Evolutionary conservation across 2,888 invertebrate genomes (phyloP), one percentile per base, ranked within the genome.

Genomic region (Drosophila koepferae): DNA sequence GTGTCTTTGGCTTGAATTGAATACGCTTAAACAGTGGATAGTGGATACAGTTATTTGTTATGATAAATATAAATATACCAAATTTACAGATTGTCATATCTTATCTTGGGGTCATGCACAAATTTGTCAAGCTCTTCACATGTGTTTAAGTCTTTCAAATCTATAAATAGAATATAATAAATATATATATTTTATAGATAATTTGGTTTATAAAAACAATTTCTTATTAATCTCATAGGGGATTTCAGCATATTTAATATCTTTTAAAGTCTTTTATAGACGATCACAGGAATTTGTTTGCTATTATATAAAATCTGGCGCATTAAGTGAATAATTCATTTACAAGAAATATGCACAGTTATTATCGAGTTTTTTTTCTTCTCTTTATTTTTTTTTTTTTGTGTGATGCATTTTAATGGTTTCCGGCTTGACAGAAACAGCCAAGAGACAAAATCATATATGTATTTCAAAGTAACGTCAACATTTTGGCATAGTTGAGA

Each of bases 331-430:
- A 65, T 65, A 54, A 54, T 54, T 64, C 20, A 23, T 62, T 34
- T 31, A 23, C 44, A n/a, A 31, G 10, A 46, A 38, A 49, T 49
- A 40, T 44, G 38, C 31, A 54, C 28, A 49, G 53, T 36, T 8
- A 12, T 76, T 74, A 18, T 74, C 8, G 48, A 28, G 14, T 23
- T 48, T 16, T 40, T 61, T 14, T 18, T 48, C 31, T 53, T 54
- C 23, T n/a, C n/a, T n/a, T n/a, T n/a, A n/a, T 61, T 14, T 18
- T 48, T 28, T 0, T 31, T 36, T 36, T 34, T 28, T n/a, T 28
- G 48, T 64, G 60, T 60, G 46, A 44, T 68, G 65, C 64, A 73
- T 64, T 75, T 79, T 63, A 61, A 80, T 71, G 70, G 56, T 38
- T 70, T 73, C 69, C 68, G 46, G 51, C 65, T 68, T 66, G 46